Base-by-base conservation (phyloP, 1,140 invertebrate species). In the Drosophila guanche region DNA sequence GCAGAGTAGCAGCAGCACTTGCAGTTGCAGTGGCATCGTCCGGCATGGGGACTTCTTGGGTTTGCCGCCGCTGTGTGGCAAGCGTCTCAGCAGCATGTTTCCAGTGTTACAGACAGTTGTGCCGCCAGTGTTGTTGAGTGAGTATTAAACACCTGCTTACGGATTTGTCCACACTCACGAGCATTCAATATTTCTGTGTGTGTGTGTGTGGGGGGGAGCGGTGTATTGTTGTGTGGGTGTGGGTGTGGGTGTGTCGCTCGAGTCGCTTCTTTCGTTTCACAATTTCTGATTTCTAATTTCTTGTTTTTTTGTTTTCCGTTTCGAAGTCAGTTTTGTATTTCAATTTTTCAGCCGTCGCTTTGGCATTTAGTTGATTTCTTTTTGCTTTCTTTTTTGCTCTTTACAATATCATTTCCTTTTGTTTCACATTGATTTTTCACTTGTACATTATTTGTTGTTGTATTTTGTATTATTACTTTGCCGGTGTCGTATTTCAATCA, bases 81-180 rank as follows among this genome's bases (percentile, higher is more conserved):
- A 72, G 59, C 72, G 76, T 57, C 72, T 69, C 54, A 72, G 67
- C 78, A 72, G 57, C 76, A 81, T 81, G 59, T 73, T 81, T 63
- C 48, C 58, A 59, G 37, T 46, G 54, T 68, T 61, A 47, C 45
- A 43, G 46, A 47, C 16, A 27, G 16, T 43, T 14, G 25, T 57
- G 57, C 50, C 42, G 42, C 57, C 33, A 74, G 63, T 70, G 59
- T 75, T 74, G 67, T 47, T 55, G 42, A 16, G 33, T 12, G 33
- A 37, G 33, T 37, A 37, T 37, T 37, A 37, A 37, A 37, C 33
- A 37, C 33, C 33, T 37, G 33, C 33, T 37, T 37, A 12, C 33
- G 33, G 33, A 12, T 37, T 37, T 37, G 33, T 37, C 33, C 33
- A 4, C 33, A 37, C 10, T 37, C 33, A 37, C 33, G 10, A 4